Evolutionary conservation across 1,140 invertebrate species (phyloP).

Genomic region (Drosophila varians): DNA sequence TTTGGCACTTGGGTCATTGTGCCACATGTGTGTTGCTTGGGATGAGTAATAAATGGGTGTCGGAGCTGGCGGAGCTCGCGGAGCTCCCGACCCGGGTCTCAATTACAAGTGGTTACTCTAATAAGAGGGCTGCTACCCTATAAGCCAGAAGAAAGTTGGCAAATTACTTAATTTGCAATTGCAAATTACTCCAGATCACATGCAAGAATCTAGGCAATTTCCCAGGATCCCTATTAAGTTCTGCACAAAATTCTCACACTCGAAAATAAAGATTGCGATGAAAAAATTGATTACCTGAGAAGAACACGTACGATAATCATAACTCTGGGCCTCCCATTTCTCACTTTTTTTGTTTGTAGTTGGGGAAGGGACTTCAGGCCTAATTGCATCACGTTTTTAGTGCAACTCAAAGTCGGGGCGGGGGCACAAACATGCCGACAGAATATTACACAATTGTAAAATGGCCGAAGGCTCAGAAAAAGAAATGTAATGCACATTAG

Average conservation of each 20-base stretch:
- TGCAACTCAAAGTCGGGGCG: slow-evolving; percentile 26
- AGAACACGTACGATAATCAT: slow-evolving; percentile 62
- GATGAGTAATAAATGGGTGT: slow-evolving; percentile 38
- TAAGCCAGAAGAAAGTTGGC: slow-evolving; percentile 15
- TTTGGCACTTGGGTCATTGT: slow-evolving; percentile 55
- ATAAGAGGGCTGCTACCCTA: slow-evolving; percentile 4
- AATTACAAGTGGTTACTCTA: slow-evolving; percentile 19
- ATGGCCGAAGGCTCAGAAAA: slow-evolving; percentile 13
- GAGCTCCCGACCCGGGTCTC: slow-evolving; percentile 2
- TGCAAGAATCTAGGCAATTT: slow-evolving; percentile 27
- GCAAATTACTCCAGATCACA: slow-evolving; percentile 10
- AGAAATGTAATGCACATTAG: slow-evolving; percentile 52
- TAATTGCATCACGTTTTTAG: slow-evolving; percentile 66
- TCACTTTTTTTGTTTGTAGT: slow-evolving; percentile 12
- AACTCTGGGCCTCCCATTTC: slow-evolving; percentile 43
- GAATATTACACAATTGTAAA: slow-evolving; percentile 59
- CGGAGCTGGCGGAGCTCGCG: slow-evolving; percentile 2
- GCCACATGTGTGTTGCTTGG: slow-evolving; percentile 34
- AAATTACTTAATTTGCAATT: slow-evolving; percentile 27
- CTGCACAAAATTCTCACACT: slow-evolving; percentile 49
- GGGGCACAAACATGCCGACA: slow-evolving; percentile 37
- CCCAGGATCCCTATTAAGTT: slow-evolving; percentile 27
- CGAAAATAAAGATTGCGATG: slow-evolving; percentile 25
- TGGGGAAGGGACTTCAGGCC: no score
- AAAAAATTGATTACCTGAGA: slow-evolving; percentile 59